Base-by-base conservation (phyloP, 2,113 vertebrate species). In the Sinosuthora webbiana region DNA sequence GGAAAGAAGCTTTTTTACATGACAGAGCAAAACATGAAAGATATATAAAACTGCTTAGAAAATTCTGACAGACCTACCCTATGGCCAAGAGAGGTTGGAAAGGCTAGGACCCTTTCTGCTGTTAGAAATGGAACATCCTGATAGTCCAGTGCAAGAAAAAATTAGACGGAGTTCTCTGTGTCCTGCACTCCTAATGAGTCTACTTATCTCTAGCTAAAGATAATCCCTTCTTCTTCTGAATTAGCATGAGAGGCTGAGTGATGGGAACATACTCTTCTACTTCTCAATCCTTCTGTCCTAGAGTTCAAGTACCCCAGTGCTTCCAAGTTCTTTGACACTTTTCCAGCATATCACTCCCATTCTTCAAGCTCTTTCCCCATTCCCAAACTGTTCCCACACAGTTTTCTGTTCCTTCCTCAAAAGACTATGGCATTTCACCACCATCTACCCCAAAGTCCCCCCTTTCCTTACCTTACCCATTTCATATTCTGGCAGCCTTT, bases 241-340 rank as follows among this genome's bases (percentile, higher is more conserved):
- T 77, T 77, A 92, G 27, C 13, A 8, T 50, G 75, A 74, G 82
- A 76, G 42, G 17, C 68, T 4, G 67, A 33, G 13, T 90, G 90
- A 83, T 86, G 86, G 83, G 92, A 94, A 94, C 52, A n/a, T 31
- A 69, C 69, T 90, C 37, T 50, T 88, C 35, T 60, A 14, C 37
- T 92, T 88, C 71, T 92, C 88, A 90, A 30, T 50, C 21, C 56
- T 95, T 24, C 86, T 95, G 85, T 92, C 86, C 94, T 70, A 63
- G 59, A 96, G 90, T 94, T 93, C 92, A 94, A 92, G 75, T 42
- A 96, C 88, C 88, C 18, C 57, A 69, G 42, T 53, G 55, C 16
- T 93, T 83, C 59, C 50, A 77, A 81, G 35, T 88, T 96, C 90
- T 89, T 83, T 89, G 90, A 86, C 33, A 14, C 6, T 90, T 83